phyloP scores from a whole-genome alignment of 2,113 vertebrate species.

The Leptobrachium ailaonicum region DNA sequence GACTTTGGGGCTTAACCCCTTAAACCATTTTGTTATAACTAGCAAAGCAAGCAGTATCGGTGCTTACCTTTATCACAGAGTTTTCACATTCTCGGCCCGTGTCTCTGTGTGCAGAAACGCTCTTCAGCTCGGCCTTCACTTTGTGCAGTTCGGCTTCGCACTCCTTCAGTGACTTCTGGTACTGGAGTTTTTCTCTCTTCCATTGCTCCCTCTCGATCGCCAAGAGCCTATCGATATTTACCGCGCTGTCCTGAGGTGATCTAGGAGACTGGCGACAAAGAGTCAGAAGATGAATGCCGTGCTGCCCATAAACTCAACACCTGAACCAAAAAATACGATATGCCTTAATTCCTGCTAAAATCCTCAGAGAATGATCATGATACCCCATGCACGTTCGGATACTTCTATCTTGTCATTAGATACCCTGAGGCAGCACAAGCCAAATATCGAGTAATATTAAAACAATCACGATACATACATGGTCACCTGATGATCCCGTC shows the following conservation, averaged over 20 bases:
- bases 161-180: slow-evolving; percentile 82
- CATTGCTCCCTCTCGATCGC: slow-evolving; percentile 83
- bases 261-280: slow-evolving; percentile 68
- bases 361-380: too few relatives aligned
- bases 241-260: slow-evolving; percentile 52
- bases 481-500: slow-evolving; percentile 62
- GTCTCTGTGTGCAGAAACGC: slow-evolving; percentile 75
- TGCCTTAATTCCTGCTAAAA: too few relatives aligned
- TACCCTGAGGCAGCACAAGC: too few relatives aligned
- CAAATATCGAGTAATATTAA: too few relatives aligned
- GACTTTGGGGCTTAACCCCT: too few relatives aligned
- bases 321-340: too few relatives aligned
- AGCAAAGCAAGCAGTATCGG: too few relatives aligned
- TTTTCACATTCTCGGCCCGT: slow-evolving; percentile 75
- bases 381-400: too few relatives aligned
- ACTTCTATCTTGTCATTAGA: too few relatives aligned
- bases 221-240: slow-evolving; percentile 65
- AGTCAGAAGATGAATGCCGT: not conserved
- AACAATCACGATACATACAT: slow-evolving; percentile 59
- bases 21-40: too few relatives aligned
- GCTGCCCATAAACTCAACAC: too few relatives aligned
- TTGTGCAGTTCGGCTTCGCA: slow-evolving; percentile 80
- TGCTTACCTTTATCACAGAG: slow-evolving; percentile 78
- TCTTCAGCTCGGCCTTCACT: slow-evolving; percentile 80
- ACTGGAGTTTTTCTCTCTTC: slow-evolving; percentile 74